Base-by-base conservation (phyloP, 2,113 vertebrate species). In the Tenrec ecaudatus region DNA sequence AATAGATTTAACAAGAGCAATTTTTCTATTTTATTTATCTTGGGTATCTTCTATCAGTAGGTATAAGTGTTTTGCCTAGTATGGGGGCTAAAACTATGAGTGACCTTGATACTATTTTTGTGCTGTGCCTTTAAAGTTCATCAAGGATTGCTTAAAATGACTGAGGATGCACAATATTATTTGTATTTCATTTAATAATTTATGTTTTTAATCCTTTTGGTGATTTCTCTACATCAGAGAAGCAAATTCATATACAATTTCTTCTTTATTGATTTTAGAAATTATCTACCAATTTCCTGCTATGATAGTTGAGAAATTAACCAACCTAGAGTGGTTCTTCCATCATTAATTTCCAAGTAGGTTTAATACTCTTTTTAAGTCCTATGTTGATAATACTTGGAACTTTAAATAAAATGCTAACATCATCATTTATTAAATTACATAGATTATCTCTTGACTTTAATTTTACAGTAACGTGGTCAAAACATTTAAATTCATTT, bases 381-480 rank as follows among this genome's bases (percentile, higher is more conserved):
- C 43, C 36, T 77, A 15, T 40, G 29, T 14, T 76, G 58, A n/a
- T 68, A 75, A 23, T 16, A 14, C 85, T 40, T 83, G 78, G 36
- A 89, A 58, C 78, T 86, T 89, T 78, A 69, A 69, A 73, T 43
- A 60, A 22, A 71, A 43, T 36, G 36, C 33, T 92, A 57, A 64
- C 27, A 53, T 53, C 27, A 85, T 60, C 71, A 58, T 84, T 85
- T 76, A 23, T 81, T 88, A 60, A 80, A 40, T 64, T 62, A 69
- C 36, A 57, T 58, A 38, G 23, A 12, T 69, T 62, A 10, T 69
- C 60, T 88, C 40, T 88, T 23, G 33, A 58, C 31, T 75, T 91
- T 89, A 71, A 60, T 29, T 62, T 36, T 58, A 73, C 15, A 78
- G 64, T 38, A 12, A 10, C 7, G 5, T 58, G 33, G 22, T 17